phyloP scores from a whole-genome alignment of 2,797 vertebrate species.

The Avahi laniger region DNA sequence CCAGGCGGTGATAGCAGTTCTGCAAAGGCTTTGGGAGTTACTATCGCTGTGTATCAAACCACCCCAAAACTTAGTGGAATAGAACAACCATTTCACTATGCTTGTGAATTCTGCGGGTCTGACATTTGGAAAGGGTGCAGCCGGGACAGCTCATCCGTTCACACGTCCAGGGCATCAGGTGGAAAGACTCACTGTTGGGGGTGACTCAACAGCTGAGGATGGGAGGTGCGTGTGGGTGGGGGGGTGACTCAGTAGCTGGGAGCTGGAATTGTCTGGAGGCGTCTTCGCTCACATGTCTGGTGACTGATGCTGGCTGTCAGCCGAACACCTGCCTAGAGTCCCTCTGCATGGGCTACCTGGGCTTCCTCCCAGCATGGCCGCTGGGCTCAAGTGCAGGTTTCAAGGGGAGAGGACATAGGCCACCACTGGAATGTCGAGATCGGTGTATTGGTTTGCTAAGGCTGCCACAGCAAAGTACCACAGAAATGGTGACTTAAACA shows the following conservation, averaged over 20 bases:
- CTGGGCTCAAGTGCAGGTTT: neutral
- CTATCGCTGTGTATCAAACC: neutral
- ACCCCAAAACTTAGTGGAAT: neutral
- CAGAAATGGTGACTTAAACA: neutral
- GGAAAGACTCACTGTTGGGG: neutral
- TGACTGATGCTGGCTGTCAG: neutral
- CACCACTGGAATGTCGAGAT: neutral
- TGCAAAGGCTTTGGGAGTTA: neutral
- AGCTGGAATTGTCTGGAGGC: neutral
- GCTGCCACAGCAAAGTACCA: neutral
- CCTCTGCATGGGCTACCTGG: neutral
- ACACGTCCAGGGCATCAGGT: neutral
- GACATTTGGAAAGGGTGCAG: neutral
- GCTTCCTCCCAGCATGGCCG: neutral
- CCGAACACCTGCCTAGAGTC: neutral
- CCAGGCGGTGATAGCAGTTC: neutral
- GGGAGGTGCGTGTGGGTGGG: neutral
- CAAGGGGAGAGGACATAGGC: neutral
- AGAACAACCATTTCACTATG: neutral
- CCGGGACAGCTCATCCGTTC: neutral
- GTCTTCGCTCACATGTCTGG: neutral
- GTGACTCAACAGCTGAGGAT: neutral
- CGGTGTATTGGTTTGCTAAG: neutral
- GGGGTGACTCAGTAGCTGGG: neutral
- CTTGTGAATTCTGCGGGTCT: neutral